Conservation (phyloP, 2,113 vertebrate genomes). For the Clarias batrachus region DNA sequence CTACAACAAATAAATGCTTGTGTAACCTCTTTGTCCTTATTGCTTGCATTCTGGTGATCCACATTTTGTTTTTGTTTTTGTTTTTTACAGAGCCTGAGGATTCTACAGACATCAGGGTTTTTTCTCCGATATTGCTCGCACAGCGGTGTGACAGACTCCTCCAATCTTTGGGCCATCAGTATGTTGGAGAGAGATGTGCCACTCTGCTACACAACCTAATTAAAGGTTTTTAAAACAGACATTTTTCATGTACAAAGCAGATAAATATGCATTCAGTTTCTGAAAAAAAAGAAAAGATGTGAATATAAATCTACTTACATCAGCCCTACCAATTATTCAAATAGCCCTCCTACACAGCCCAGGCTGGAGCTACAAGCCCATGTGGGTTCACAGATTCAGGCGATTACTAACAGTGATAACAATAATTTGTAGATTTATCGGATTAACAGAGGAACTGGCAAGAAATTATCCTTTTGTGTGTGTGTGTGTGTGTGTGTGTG, state of each 20-base stretch:
- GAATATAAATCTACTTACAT: not conserved
- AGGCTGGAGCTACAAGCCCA: slow-evolving; percentile 2
- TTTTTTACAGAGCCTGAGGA: not conserved
- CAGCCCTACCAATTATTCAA: not conserved
- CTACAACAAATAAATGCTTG: not conserved
- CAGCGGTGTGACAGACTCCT: not conserved
- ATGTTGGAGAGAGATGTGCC: not conserved
- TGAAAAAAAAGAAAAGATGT: not conserved
- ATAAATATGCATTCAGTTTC: slow-evolving; percentile 4
- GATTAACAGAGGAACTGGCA: not conserved
- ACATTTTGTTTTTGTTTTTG: not conserved
- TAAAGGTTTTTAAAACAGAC: not conserved
- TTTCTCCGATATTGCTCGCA: not conserved
- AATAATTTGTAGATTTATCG: not conserved
- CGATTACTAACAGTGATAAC: not conserved
- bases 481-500: no score
- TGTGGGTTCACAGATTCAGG: not conserved
- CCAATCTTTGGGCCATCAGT: not conserved
- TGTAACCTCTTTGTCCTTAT: not conserved
- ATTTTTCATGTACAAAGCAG: not conserved
- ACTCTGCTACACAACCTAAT: not conserved
- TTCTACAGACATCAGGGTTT: not conserved
- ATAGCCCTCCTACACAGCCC: not conserved
- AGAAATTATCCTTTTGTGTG: not conserved
- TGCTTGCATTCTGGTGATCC: no score